Evolutionary conservation across 2,888 invertebrate species (phyloP).

Genomic region (Hyposoter dolosus): DNA sequence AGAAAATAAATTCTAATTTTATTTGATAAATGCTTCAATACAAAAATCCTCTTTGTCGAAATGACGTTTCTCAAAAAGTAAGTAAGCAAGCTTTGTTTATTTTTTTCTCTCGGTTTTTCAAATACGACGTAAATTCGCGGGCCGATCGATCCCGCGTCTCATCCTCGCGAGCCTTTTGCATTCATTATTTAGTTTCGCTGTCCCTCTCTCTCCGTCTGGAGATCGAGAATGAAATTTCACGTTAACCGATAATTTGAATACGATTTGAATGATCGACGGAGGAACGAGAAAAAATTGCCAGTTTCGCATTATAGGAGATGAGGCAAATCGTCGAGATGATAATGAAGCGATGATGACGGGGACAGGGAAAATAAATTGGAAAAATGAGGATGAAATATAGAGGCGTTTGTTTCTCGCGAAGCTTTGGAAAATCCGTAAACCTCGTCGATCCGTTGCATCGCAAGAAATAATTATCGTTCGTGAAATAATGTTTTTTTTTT

Average conservation of each 20-base stretch:
- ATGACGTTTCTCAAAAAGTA: too few relatives aligned
- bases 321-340: conserved; percentile 39
- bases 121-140: conserved; percentile 4
- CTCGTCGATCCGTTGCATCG: conserved; percentile 40
- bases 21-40: too few relatives aligned
- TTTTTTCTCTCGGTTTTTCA: neutral
- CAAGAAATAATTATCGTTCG: conserved; percentile 57
- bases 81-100: too few relatives aligned
- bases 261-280: conserved; percentile 59
- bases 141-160: neutral
- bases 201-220: neutral
- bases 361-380: conserved; percentile 22
- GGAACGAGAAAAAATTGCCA: conserved; percentile 33
- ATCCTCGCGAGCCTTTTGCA: conserved; percentile 8
- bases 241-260: conserved; percentile 55
- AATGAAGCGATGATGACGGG: conserved; percentile 14
- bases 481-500: conserved; percentile 43
- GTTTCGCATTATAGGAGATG: neutral
- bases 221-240: conserved; percentile 55
- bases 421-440: conserved; percentile 21
- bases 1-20: too few relatives aligned
- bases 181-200: neutral
- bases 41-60: too few relatives aligned
- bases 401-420: conserved; percentile 40
- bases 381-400: neutral